Evolutionary conservation across 2,113 vertebrate species (phyloP).

Genomic region (Orthonyx spaldingii): DNA sequence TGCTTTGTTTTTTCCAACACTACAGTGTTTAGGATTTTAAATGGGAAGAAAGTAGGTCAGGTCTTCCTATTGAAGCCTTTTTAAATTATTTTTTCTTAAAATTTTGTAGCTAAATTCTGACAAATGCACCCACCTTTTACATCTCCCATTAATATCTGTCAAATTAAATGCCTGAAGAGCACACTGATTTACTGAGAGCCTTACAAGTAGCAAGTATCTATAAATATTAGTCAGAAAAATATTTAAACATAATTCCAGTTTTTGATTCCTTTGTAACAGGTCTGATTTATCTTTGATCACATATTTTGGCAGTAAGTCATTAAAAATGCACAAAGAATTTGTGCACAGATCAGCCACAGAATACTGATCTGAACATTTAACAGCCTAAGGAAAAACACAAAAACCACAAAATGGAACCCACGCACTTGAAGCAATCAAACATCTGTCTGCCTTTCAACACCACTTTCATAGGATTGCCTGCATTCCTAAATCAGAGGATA

Average conservation of each 20-base stretch:
- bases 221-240: neutral
- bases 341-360: neutral
- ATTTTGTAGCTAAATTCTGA: neutral
- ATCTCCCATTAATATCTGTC: neutral
- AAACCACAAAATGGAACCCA: neutral
- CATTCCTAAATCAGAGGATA: neutral
- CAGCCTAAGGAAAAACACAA: neutral
- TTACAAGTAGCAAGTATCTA: neutral
- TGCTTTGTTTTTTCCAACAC: neutral
- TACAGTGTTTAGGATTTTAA: neutral
- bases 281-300: neutral
- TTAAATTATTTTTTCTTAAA: neutral
- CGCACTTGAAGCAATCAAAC: neutral
- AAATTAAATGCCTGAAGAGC: neutral
- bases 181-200: neutral
- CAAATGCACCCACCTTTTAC: neutral
- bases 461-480: neutral
- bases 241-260: neutral
- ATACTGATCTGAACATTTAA: neutral
- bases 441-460: neutral
- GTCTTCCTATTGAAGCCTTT: neutral
- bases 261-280: neutral
- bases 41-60: neutral
- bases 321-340: constrained; percentile 12
- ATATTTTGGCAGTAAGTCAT: neutral